A percentile compares a stretch with the other conserved stretches of the same genome.
These are phyloP conservation scores for Ectemnius continuus DNA, from an alignment of 2,888 invertebrate genomes.

Conservation along the genomic window DNA sequence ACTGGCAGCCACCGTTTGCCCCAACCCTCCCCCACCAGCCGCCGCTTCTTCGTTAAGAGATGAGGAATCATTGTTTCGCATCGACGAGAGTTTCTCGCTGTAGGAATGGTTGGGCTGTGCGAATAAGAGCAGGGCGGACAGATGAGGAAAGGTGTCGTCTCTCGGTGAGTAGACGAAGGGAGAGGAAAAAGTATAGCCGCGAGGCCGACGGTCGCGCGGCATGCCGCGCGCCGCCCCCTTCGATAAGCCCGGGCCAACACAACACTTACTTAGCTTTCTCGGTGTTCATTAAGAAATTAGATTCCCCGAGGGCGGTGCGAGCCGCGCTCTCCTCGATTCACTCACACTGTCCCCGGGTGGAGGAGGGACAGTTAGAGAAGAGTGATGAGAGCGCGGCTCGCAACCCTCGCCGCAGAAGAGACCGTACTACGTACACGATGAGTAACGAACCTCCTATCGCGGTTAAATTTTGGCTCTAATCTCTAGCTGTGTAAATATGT, in stretches of 20 bases:
- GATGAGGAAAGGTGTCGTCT: not conserved
- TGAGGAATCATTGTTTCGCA: too few relatives aligned
- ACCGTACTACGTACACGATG: constrained; percentile 5
- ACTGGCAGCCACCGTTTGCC: too few relatives aligned
- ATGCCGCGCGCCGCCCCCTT: not conserved
- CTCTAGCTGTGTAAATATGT: constrained; percentile 14
- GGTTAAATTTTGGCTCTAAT: constrained; percentile 30
- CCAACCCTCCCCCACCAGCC: too few relatives aligned
- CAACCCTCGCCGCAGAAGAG: too few relatives aligned
- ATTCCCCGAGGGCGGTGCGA: constrained; percentile 1
- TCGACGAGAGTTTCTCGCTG: too few relatives aligned
- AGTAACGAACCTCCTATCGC: constrained; percentile 8
- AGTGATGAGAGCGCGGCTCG: too few relatives aligned
- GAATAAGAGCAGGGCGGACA: too few relatives aligned
- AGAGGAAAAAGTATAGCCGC: not conserved
- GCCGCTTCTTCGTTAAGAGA: too few relatives aligned
- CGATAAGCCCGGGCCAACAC: constrained; percentile 22
- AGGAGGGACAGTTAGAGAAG: too few relatives aligned
- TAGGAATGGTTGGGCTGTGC: too few relatives aligned
- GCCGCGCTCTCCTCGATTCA: not conserved
- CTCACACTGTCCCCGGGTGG: not conserved
- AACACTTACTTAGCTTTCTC: constrained; percentile 58
- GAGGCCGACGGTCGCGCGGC: constrained; percentile 8
- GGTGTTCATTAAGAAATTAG: constrained; percentile 57
- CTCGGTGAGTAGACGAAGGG: not conserved